Evolutionary conservation across 2,888 invertebrate species (phyloP).

Genomic region (Amphimallon solstitiale): DNA sequence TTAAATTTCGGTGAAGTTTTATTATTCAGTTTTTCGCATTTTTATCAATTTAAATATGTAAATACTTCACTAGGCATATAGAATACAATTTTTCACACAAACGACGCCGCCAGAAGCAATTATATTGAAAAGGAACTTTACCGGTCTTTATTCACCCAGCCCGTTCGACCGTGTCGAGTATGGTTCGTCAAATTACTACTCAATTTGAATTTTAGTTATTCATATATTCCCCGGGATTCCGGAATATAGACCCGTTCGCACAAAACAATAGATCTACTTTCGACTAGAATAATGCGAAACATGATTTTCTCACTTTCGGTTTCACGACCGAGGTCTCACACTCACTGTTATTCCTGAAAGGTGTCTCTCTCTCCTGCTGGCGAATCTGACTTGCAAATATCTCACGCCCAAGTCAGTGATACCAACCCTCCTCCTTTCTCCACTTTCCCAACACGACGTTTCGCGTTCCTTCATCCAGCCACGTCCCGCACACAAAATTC

Average conservation of each 20-base stretch:
- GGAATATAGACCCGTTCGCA: constrained; percentile 37
- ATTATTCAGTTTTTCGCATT: too few species aligned
- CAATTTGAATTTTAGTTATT: constrained; percentile 38
- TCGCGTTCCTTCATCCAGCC: constrained; percentile 4
- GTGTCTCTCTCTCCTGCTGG: constrained; percentile 39
- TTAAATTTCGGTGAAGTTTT: too few species aligned
- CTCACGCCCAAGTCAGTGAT: constrained; percentile 45
- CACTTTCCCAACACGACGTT: background rate
- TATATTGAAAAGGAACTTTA: background rate
- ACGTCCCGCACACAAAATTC: constrained; percentile 44
- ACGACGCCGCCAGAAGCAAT: too few species aligned
- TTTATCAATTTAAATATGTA: too few species aligned
- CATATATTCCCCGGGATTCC: constrained; percentile 47
- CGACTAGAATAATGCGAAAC: constrained; percentile 48
- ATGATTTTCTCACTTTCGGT: constrained; percentile 52
- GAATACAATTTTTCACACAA: too few species aligned
- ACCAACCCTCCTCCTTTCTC: constrained; percentile 26
- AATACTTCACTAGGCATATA: too few species aligned
- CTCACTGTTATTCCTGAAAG: constrained; percentile 16
- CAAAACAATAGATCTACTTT: constrained; percentile 49
- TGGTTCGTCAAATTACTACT: constrained; percentile 21
- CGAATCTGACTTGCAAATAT: constrained; percentile 55
- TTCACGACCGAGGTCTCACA: constrained; percentile 38
- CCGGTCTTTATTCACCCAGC: background rate
- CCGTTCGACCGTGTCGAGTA: background rate